Conservation (phyloP, 2,113 vertebrate species). For the Indri indri region DNA sequence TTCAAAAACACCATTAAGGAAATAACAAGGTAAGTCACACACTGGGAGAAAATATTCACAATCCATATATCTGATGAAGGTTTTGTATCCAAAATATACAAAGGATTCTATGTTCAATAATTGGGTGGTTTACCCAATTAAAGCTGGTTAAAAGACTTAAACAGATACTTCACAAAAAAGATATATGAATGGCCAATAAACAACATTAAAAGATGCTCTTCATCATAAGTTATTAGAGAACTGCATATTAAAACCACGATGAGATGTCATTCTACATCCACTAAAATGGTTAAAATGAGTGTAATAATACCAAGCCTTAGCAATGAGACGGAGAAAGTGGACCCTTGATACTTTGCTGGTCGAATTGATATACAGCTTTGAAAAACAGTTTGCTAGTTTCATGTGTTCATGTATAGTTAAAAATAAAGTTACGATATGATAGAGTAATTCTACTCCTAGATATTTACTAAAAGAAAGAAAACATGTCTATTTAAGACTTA, state of each 20-base stretch:
- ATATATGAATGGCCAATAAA: not conserved
- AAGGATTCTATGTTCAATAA: not conserved
- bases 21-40: not conserved
- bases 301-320: not conserved
- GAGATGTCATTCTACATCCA: not conserved
- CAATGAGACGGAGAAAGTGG: not conserved
- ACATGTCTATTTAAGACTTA: not conserved
- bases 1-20: slow-evolving; percentile 24
- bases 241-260: not conserved
- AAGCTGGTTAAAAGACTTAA: not conserved
- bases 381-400: not conserved
- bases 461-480: slow-evolving; percentile 4
- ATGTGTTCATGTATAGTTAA: not conserved
- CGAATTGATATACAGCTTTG: not conserved
- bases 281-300: not conserved
- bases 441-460: not conserved
- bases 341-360: not conserved
- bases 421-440: not conserved
- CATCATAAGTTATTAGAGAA: not conserved
- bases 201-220: not conserved
- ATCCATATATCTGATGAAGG: not conserved
- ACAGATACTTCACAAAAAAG: not conserved
- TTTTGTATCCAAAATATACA: not conserved
- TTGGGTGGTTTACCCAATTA: not conserved
- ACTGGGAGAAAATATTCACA: slow-evolving; percentile 4